Evolutionary conservation across 2,888 invertebrate species (phyloP).

Genomic region (Hesperia comma): DNA sequence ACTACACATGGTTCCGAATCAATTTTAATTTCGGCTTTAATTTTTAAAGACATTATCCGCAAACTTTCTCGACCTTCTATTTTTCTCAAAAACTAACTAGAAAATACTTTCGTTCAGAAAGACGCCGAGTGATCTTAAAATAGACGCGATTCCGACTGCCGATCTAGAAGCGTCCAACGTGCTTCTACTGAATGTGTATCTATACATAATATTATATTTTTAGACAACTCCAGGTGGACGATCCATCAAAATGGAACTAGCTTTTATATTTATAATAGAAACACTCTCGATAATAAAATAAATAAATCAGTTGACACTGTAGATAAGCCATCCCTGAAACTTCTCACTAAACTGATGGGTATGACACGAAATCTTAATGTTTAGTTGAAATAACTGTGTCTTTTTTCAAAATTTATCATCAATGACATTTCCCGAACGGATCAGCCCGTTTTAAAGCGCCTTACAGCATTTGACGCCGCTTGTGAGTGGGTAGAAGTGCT

Average conservation of each 20-base stretch:
- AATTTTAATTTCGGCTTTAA: constrained; percentile 62
- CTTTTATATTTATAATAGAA: not conserved
- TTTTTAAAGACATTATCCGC: constrained; percentile 61
- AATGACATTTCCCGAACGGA: no score
- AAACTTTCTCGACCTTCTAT: constrained; percentile 44
- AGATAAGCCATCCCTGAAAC: no score
- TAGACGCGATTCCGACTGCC: constrained; percentile 34
- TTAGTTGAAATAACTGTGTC: no score
- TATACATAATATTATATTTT: no score
- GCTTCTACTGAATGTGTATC: not conserved
- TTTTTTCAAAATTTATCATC: no score
- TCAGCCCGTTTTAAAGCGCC: no score
- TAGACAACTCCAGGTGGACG: not conserved
- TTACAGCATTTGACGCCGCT: no score
- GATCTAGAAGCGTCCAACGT: constrained; percentile 4
- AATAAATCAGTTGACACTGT: no score
- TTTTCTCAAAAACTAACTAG: constrained; percentile 45
- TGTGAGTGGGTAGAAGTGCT: no score
- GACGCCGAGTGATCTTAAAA: constrained; percentile 28
- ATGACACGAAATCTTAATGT: no score
- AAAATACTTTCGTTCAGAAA: constrained; percentile 47
- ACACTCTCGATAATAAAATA: no score
- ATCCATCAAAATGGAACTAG: not conserved
- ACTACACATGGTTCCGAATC: constrained; percentile 71
- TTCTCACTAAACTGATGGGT: no score